A percentile compares a stretch with the other conserved stretches of the same genome.
Evolutionary conservation across 2,113 vertebrate genomes (phyloP).

Genomic region (Seriola aureovittata): DNA sequence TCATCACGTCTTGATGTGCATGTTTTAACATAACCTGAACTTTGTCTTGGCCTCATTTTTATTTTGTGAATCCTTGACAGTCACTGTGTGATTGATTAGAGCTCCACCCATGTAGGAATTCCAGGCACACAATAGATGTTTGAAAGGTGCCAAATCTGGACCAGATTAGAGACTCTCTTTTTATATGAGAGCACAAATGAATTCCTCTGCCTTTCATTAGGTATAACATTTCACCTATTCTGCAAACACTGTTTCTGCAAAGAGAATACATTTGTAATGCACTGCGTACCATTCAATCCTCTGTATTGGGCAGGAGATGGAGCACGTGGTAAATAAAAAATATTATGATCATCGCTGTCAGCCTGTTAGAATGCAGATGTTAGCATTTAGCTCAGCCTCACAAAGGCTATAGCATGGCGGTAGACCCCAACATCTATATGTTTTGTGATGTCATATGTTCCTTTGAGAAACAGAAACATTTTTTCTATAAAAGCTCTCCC

Average conservation of each 20-base stretch:
- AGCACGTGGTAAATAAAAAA: background rate
- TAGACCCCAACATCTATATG: too few species aligned
- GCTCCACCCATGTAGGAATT: background rate
- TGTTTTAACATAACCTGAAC: background rate
- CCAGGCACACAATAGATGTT: background rate
- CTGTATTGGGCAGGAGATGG: background rate
- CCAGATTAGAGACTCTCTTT: background rate
- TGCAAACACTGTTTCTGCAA: too few species aligned
- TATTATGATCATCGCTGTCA: too few species aligned
- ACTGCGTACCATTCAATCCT: too few species aligned
- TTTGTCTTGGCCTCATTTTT: background rate
- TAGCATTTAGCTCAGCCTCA: background rate
- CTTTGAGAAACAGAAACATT: too few species aligned
- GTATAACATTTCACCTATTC: background rate
- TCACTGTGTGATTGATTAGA: background rate
- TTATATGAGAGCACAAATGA: background rate
- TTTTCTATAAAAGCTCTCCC: too few species aligned
- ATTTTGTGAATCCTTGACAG: background rate
- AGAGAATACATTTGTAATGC: too few species aligned
- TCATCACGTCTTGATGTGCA: background rate
- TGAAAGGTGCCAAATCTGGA: background rate
- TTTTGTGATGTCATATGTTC: background rate
- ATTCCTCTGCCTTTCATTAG: background rate
- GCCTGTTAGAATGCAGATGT: background rate
- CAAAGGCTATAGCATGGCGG: background rate